Evolutionary conservation across 2,113 vertebrate species (phyloP).

Genomic region (Anas platyrhynchos): DNA sequence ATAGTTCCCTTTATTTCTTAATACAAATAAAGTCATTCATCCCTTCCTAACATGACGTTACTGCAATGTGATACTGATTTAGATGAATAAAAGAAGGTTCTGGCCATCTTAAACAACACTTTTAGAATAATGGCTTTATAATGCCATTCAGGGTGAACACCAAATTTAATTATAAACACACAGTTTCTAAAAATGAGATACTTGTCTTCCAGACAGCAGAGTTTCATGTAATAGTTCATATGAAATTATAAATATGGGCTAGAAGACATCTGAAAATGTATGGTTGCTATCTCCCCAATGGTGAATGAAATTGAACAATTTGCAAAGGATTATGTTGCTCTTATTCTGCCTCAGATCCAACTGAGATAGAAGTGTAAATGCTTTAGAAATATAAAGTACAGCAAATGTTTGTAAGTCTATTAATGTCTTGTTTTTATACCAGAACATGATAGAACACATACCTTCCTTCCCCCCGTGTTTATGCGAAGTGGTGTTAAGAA

Average conservation of each 20-base stretch:
- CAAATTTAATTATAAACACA: neutral
- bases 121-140: neutral
- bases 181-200: neutral
- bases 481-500: conserved; percentile 94
- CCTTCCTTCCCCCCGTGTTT: conserved; percentile 96
- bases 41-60: neutral
- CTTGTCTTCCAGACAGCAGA: neutral
- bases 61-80: neutral
- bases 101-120: neutral
- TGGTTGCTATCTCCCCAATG: neutral
- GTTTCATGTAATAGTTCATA: neutral
- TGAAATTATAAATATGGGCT: neutral
- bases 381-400: neutral
- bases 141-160: neutral
- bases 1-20: neutral
- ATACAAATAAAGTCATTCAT: neutral
- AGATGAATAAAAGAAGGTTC: neutral
- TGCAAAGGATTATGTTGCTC: neutral
- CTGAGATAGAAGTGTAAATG: neutral
- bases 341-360: neutral
- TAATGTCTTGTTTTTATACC: neutral
- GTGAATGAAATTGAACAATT: neutral
- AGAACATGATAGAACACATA: conserved; percentile 67
- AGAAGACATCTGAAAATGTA: neutral
- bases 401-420: neutral